phyloP scores from a whole-genome alignment of 2,888 invertebrate genomes.

The Agrochola lota region DNA sequence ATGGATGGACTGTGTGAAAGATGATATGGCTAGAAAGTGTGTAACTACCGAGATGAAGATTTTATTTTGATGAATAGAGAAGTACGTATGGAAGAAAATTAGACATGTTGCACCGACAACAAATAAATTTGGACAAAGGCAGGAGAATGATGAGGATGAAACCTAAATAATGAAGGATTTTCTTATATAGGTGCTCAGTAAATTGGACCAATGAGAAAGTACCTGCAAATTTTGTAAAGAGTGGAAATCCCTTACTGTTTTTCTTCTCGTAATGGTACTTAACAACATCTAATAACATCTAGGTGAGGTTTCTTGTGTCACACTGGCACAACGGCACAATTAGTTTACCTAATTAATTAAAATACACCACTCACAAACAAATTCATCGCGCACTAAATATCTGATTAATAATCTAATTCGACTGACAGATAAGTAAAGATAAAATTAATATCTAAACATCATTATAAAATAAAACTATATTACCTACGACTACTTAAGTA shows the following conservation, averaged over 20 bases:
- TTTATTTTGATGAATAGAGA: neutral
- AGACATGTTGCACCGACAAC: neutral
- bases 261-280: neutral
- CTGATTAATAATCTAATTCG: too few species aligned
- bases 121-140: too few species aligned
- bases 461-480: neutral
- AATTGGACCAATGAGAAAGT: neutral
- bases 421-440: constrained; percentile 1
- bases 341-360: neutral
- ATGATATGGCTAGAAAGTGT: neutral
- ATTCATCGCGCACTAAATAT: constrained; percentile 2
- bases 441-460: neutral
- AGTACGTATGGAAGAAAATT: neutral
- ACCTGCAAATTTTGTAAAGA: neutral
- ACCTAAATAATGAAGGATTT: neutral
- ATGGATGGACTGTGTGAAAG: neutral
- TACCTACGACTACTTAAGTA: neutral
- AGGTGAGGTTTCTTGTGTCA: neutral
- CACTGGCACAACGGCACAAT: neutral
- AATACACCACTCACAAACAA: neutral
- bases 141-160: neutral
- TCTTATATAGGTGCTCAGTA: neutral
- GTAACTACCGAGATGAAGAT: neutral
- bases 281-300: neutral
- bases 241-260: neutral